A percentile compares a stretch with the other conserved stretches of the same genome.
Conservation (phyloP, 2,888 invertebrate genomes). For the Harpagoxenus sublaevis region DNA sequence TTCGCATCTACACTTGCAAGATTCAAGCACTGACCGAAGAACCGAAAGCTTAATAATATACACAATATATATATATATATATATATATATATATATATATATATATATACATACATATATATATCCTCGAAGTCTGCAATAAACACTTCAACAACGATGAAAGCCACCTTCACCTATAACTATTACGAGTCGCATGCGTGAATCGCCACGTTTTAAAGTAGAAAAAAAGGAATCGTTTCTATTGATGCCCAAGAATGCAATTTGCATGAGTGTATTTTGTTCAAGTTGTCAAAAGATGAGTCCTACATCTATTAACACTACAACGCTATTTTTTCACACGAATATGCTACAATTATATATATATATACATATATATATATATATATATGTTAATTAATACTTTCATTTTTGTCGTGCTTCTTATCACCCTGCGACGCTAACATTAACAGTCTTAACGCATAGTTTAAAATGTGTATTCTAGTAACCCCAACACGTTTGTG, state of each 20-base stretch:
- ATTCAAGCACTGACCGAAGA: constrained; percentile 21
- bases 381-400: not conserved
- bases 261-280: not conserved
- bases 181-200: constrained; percentile 21
- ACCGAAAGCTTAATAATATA: constrained; percentile 27
- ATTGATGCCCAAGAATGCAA: not conserved
- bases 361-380: not conserved
- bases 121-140: not conserved
- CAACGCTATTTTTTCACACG: constrained; percentile 16
- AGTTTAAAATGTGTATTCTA: constrained; percentile 29
- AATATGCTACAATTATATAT: constrained; percentile 14
- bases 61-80: not conserved
- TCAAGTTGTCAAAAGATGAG: not conserved
- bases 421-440: not conserved
- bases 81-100: not conserved
- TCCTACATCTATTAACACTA: constrained; percentile 26
- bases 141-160: constrained; percentile 46
- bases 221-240: not conserved
- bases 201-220: constrained; percentile 16
- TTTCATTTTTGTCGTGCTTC: constrained; percentile 12
- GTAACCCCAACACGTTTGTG: constrained; percentile 11
- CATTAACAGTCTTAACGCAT: constrained; percentile 48
- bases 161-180: constrained; percentile 27
- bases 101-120: not conserved
- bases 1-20: not conserved